phyloP scores from a whole-genome alignment of 2,888 invertebrate species.

The Ectemnius cavifrons region DNA sequence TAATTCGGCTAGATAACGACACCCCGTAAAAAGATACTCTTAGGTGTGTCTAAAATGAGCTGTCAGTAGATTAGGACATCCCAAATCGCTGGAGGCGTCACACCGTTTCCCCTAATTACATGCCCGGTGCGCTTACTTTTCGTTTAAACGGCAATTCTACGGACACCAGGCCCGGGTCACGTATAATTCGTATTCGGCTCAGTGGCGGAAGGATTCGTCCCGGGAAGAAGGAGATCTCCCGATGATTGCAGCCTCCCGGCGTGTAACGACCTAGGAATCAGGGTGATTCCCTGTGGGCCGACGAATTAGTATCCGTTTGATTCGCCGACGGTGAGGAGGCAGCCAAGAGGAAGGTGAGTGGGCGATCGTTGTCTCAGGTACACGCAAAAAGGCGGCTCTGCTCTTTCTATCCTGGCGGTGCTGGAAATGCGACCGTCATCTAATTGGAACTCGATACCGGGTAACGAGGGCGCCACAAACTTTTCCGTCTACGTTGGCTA shows the following conservation, averaged over 20 bases:
- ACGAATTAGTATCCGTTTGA: slow-evolving; percentile 72
- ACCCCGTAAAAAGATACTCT: too few species aligned
- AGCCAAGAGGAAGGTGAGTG: slow-evolving; percentile 50
- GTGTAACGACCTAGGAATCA: slow-evolving; percentile 62
- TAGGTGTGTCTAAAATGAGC: too few species aligned
- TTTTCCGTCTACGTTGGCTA: slow-evolving; percentile 67
- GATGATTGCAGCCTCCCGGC: slow-evolving; percentile 40
- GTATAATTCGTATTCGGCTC: not conserved
- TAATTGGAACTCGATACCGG: slow-evolving; percentile 76
- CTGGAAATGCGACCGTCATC: slow-evolving; percentile 75
- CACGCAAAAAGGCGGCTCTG: slow-evolving; percentile 54
- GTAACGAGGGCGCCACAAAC: slow-evolving; percentile 75
- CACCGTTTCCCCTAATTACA: too few species aligned
- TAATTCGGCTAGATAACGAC: too few species aligned
- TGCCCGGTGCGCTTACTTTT: too few species aligned
- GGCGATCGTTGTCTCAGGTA: slow-evolving; percentile 60
- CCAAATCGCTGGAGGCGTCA: too few species aligned
- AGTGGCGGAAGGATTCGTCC: slow-evolving; percentile 10
- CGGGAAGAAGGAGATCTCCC: slow-evolving; percentile 21
- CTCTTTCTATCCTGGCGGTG: slow-evolving; percentile 35
- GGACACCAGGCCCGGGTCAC: too few species aligned
- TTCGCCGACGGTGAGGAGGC: slow-evolving; percentile 63
- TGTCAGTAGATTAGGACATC: too few species aligned
- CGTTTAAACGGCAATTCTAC: too few species aligned
- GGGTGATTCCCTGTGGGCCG: slow-evolving; percentile 69